A percentile compares a stretch with the other conserved stretches of the same genome.
phyloP scores from a whole-genome alignment of 2,113 vertebrate species.

The Catagonus wagneri region DNA sequence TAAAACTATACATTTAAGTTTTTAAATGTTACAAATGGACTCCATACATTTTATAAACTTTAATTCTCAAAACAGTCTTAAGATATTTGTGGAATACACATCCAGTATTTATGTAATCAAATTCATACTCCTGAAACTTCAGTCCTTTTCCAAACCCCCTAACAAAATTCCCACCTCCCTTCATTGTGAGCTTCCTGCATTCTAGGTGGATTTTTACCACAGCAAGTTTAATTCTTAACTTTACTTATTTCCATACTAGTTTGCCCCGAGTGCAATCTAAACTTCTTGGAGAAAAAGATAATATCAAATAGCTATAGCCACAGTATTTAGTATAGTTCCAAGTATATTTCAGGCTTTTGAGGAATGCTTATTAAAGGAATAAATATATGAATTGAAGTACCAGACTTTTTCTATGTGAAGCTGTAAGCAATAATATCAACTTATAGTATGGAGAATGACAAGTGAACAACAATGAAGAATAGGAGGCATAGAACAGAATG shows the following conservation, averaged over 20 bases:
- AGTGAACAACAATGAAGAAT: background rate
- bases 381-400: background rate
- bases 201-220: background rate
- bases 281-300: background rate
- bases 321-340: background rate
- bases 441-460: background rate
- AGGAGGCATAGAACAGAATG: background rate
- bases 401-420: background rate
- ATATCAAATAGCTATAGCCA: background rate
- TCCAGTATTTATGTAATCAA: background rate
- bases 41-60: background rate
- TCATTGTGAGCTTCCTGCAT: background rate
- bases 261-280: background rate
- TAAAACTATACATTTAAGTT: background rate
- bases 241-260: background rate
- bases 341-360: background rate
- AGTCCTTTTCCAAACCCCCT: background rate
- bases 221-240: background rate
- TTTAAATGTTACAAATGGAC: background rate
- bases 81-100: background rate
- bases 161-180: background rate
- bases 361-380: background rate
- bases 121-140: background rate
- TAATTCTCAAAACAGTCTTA: slow-evolving; percentile 14
- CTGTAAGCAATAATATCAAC: background rate